phyloP scores from a whole-genome alignment of 2,113 vertebrate genomes.

The Hydropotes inermis region DNA sequence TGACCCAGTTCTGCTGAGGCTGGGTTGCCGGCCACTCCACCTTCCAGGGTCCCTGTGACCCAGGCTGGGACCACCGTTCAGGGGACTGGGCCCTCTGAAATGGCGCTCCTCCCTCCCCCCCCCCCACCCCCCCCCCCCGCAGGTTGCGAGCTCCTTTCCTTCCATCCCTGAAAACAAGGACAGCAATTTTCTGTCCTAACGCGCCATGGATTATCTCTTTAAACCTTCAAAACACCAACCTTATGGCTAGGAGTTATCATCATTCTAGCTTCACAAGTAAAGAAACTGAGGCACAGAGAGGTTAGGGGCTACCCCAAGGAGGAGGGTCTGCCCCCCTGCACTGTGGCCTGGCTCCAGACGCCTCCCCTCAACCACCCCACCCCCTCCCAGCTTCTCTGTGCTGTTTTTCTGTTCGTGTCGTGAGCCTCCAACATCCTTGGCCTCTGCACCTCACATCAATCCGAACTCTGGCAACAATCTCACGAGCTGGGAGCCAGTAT shows the following conservation, averaged over 20 bases:
- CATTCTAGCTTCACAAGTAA: neutral
- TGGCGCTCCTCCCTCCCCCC: neutral
- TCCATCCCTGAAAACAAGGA: fast-evolving
- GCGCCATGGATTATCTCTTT: neutral
- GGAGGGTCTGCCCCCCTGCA: neutral
- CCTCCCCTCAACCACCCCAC: neutral
- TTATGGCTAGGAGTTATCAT: fast-evolving
- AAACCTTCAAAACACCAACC: neutral
- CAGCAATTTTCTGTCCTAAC: neutral
- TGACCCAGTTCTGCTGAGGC: neutral
- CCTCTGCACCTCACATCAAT: fast-evolving
- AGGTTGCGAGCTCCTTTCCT: fast-evolving
- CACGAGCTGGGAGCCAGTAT: fast-evolving
- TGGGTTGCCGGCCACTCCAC: neutral
- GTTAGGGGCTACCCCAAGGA: neutral
- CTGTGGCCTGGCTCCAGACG: neutral
- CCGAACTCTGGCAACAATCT: neutral
- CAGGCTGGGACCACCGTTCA: too few species aligned
- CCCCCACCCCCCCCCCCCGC: neutral
- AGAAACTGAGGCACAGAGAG: neutral
- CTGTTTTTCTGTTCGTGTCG: neutral
- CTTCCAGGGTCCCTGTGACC: neutral
- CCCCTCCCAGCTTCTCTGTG: neutral
- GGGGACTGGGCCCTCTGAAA: neutral
- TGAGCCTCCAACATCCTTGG: neutral